Conservation (phyloP, 2,888 invertebrate genomes). For the Watsonalla cultraria region DNA sequence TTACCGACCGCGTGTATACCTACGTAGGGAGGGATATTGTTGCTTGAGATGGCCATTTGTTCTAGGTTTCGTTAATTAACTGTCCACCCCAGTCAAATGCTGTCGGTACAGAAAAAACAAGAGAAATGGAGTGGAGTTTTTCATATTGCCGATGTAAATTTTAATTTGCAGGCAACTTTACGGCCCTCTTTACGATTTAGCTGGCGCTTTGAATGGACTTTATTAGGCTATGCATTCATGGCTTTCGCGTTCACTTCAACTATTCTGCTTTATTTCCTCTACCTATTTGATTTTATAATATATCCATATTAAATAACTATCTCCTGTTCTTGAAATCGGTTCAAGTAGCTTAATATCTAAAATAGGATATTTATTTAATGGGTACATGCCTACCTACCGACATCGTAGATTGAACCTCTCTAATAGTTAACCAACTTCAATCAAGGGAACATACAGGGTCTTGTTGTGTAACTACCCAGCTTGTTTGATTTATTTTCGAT, state of each 20-base stretch:
- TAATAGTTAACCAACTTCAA: no score
- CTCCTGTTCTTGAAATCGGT: no score
- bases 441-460: no score
- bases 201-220: conserved; percentile 67
- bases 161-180: conserved; percentile 76
- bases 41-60: conserved; percentile 55
- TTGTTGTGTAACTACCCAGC: no score
- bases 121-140: conserved; percentile 64
- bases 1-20: conserved; percentile 7
- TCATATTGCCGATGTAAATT: conserved; percentile 77
- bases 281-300: conserved; percentile 1
- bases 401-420: no score
- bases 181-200: conserved; percentile 73
- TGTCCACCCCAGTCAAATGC: conserved; percentile 66
- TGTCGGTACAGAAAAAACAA: conserved; percentile 57
- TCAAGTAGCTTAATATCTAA: no score
- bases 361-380: no score
- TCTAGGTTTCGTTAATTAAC: conserved; percentile 71
- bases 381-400: no score
- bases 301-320: background rate
- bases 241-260: conserved; percentile 40
- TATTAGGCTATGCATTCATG: conserved; percentile 69
- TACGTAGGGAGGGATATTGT: conserved; percentile 3
- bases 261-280: conserved; percentile 8
- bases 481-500: no score